Conservation (phyloP, 2,113 vertebrate genomes). For the Plotosus lineatus region DNA sequence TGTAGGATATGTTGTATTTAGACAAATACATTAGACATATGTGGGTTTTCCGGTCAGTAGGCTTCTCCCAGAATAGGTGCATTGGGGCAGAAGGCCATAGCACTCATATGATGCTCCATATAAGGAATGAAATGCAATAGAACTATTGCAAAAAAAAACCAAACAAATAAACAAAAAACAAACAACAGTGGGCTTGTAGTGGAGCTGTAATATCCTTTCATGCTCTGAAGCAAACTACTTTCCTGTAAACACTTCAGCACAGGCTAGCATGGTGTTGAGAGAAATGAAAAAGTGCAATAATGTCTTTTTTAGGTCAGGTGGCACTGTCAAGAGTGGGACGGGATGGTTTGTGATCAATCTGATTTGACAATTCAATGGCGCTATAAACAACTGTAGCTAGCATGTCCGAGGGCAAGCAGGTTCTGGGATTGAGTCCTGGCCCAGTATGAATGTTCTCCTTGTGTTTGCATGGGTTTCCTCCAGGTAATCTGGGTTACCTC, state of each 20-base stretch:
- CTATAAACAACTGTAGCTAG: not conserved
- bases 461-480: too few relatives aligned
- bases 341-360: not conserved
- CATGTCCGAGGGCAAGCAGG: too few relatives aligned
- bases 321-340: too few relatives aligned
- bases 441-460: too few relatives aligned
- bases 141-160: not conserved
- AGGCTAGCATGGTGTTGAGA: too few relatives aligned
- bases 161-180: too few relatives aligned
- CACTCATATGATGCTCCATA: not conserved
- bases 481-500: too few relatives aligned
- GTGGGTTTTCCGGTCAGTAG: slow-evolving; percentile 40
- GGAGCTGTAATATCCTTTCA: not conserved
- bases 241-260: not conserved
- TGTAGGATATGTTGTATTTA: not conserved
- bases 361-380: not conserved
- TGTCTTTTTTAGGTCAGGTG: not conserved
- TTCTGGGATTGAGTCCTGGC: too few relatives aligned
- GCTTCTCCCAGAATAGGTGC: not conserved
- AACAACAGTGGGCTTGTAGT: not conserved
- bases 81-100: not conserved
- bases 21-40: slow-evolving; percentile 31
- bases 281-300: not conserved
- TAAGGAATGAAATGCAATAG: not conserved
- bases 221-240: not conserved